These are phyloP conservation scores for Coleophora flavipennella DNA, from an alignment of 2,888 invertebrate species.

Conservation along the genomic window DNA sequence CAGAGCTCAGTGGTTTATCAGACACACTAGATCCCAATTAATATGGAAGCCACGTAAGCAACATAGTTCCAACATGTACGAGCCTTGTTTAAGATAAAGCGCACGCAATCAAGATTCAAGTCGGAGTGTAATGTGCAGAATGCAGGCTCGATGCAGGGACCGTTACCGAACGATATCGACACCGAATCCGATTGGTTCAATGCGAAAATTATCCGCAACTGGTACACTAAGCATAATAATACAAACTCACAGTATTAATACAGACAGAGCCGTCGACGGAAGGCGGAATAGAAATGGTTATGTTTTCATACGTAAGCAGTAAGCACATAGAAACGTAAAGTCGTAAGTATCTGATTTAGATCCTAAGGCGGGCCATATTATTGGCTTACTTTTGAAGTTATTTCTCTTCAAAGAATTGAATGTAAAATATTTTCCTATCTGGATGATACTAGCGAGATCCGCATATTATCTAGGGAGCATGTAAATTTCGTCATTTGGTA, in stretches of 20 bases:
- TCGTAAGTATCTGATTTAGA: constrained; percentile 65
- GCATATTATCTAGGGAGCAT: constrained; percentile 7
- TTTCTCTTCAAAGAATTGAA: constrained; percentile 43
- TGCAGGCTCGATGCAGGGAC: constrained; percentile 52
- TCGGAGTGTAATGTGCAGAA: constrained; percentile 46
- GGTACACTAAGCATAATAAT: constrained; percentile 9
- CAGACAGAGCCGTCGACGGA: no score
- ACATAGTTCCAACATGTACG: not conserved
- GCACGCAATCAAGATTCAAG: constrained; percentile 41
- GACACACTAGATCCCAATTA: not conserved
- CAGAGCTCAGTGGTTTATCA: no score
- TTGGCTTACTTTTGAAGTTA: constrained; percentile 42
- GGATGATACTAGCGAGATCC: constrained; percentile 9
- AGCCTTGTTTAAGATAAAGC: constrained; percentile 31
- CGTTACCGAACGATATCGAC: constrained; percentile 59
- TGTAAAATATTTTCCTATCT: constrained; percentile 24
- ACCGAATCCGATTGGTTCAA: constrained; percentile 60
- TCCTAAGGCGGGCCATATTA: constrained; percentile 52
- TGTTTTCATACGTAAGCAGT: constrained; percentile 30
- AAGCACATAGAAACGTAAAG: no score
- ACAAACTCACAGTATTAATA: no score
- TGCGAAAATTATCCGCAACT: constrained; percentile 62
- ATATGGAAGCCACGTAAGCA: not conserved
- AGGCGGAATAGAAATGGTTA: constrained; percentile 36
- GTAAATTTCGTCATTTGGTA: constrained; percentile 2